phyloP scores from a whole-genome alignment of 2,888 invertebrate genomes.

The Athrips mouffetella region DNA sequence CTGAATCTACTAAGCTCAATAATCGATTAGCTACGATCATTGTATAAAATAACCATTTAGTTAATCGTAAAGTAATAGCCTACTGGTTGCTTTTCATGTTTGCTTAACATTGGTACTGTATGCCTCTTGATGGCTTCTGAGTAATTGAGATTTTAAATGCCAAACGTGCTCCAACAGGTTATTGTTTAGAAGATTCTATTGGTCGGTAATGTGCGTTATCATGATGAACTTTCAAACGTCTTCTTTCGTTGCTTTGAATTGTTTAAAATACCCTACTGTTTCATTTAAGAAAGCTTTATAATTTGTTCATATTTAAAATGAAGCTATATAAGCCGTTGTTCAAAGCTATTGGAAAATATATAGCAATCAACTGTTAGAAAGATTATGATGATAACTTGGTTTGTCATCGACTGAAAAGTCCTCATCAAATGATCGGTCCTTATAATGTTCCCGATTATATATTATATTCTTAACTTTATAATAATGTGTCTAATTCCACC shows the following conservation, averaged over 20 bases:
- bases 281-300: no score
- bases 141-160: constrained; percentile 60
- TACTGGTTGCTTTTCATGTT: constrained; percentile 55
- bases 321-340: no score
- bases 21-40: background rate
- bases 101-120: constrained; percentile 52
- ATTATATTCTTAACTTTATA: no score
- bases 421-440: no score
- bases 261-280: no score
- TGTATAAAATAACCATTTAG: background rate
- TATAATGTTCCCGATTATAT: no score
- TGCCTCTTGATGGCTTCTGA: constrained; percentile 51
- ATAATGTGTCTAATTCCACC: no score
- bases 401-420: no score
- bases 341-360: no score
- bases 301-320: no score
- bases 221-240: constrained; percentile 9
- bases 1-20: background rate
- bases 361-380: no score
- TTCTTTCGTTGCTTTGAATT: constrained; percentile 7
- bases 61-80: constrained; percentile 59
- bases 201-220: constrained; percentile 10
- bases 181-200: constrained; percentile 17
- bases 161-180: constrained; percentile 23
- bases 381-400: no score